Conservation (phyloP, 2,888 invertebrate genomes). For the Ypsolopha scabrella region DNA sequence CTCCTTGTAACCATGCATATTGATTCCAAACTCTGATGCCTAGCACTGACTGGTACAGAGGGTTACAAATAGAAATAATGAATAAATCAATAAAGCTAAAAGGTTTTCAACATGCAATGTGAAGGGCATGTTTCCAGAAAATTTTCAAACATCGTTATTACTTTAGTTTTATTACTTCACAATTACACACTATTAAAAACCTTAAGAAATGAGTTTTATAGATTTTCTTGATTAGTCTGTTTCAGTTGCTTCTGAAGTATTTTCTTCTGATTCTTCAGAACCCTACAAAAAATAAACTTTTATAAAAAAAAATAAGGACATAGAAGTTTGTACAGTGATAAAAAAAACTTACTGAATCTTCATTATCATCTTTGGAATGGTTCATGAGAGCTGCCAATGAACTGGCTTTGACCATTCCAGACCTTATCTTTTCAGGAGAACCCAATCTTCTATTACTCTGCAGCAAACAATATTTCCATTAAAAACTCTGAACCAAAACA, state of each 20-base stretch:
- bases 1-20: conserved; percentile 11
- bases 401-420: conserved; percentile 31
- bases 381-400: conserved; percentile 52
- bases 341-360: conserved; percentile 34
- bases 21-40: conserved; percentile 11
- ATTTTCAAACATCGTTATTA: too few relatives aligned
- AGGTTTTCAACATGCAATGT: background rate
- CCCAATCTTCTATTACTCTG: conserved; percentile 23
- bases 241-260: conserved; percentile 47
- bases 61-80: conserved; percentile 2
- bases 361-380: conserved; percentile 40
- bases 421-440: conserved; percentile 36
- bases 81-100: background rate
- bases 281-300: conserved; percentile 26
- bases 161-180: too few relatives aligned
- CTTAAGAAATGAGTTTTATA: too few relatives aligned
- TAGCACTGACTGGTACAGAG: conserved; percentile 15
- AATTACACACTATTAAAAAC: too few relatives aligned
- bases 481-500: too few relatives aligned
- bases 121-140: too few relatives aligned
- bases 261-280: conserved; percentile 43
- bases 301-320: background rate
- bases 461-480: background rate
- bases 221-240: conserved; percentile 28
- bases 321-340: background rate